Conservation (phyloP, 2,888 invertebrate genomes). For the Eudasyphora cyanicolor region DNA sequence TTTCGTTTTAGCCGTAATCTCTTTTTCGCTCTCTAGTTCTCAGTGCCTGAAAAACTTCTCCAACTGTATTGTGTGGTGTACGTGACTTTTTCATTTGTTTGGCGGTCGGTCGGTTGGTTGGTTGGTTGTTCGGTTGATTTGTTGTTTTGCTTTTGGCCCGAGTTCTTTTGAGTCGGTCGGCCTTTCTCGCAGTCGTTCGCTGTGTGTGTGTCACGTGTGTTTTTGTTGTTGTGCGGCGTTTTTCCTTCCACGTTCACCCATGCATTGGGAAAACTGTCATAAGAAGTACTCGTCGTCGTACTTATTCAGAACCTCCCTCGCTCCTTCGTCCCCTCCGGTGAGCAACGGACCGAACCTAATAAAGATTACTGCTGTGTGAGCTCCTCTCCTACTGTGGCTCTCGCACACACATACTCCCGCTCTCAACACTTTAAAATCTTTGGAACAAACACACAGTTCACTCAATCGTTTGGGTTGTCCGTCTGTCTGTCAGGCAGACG, state of each 20-base stretch:
- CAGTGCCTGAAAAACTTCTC: slow-evolving; percentile 29
- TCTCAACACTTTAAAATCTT: slow-evolving; percentile 23
- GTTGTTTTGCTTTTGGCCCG: slow-evolving; percentile 39
- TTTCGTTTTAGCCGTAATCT: background rate
- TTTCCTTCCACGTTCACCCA: slow-evolving; percentile 54
- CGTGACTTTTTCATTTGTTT: slow-evolving; percentile 63
- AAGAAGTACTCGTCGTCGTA: slow-evolving; percentile 63
- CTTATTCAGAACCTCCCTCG: slow-evolving; percentile 30
- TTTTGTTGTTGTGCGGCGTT: slow-evolving; percentile 23
- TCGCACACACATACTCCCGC: background rate
- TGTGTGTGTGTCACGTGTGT: slow-evolving; percentile 34
- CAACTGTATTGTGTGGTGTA: slow-evolving; percentile 62
- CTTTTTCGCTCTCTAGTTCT: background rate
- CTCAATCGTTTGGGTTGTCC: background rate
- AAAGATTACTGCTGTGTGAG: background rate
- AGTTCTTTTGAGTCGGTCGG: slow-evolving; percentile 51
- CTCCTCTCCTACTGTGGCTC: background rate
- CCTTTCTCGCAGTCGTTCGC: slow-evolving; percentile 36
- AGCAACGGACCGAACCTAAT: background rate
- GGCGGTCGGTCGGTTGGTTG: slow-evolving; percentile 43
- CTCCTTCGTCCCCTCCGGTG: background rate
- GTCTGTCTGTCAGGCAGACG: background rate
- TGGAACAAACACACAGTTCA: slow-evolving; percentile 23
- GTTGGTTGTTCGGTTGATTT: slow-evolving; percentile 31
- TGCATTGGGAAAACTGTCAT: slow-evolving; percentile 64